Evolutionary conservation across 2,888 invertebrate species (phyloP), one percentile per base, ranked within the genome.

Genomic region (Sesamia inferens): DNA sequence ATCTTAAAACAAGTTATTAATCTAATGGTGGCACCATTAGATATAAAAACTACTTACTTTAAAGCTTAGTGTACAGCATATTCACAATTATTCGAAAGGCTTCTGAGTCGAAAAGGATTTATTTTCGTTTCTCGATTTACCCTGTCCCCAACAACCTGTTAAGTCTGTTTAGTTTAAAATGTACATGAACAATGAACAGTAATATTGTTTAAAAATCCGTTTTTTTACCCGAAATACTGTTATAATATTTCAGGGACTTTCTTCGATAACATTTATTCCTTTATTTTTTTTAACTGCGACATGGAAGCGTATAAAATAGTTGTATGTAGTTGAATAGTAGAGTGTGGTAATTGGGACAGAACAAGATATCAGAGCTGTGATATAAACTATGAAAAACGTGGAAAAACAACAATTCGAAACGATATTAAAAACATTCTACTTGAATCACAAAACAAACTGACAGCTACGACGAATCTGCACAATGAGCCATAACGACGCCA

Each of bases 401-500:
- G 63, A 51, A 73, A 57, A 62, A 77, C 48, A 62, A 71, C 31
- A 68, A 31, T 42, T 19, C 22, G 19, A 48, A 58, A 64, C 19
- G 13, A 19, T 4, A 19, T 55, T 68, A 77, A 66, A 77, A 61
- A 71, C 48, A 70, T 72, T 78, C 42, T 42, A 22, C 47, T 55
- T 8, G 39, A 42, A 57, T 6, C 54, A 55, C 61, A 74, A 74
- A 67, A 72, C 51, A 82, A 81, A 77, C 64, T 31, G 66, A 66
- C 51, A 57, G 47, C 59, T 63, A 14, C 61, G 68, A 31, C 65
- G 58, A 74, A 75, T 61, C 71, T 59, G 67, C 66, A 71, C 79
- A 81, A 80, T 82, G 73, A 73, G 54, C 76, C 86, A 83, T 85
- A 84, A 83, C 86, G 76, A 83, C 75, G 68, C 75, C 75, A 73